A percentile compares a stretch with the other conserved stretches of the same genome.
These are phyloP conservation scores for Hirtodrosophila confusa DNA, from an alignment of 2,888 invertebrate species.

Conservation along the genomic window DNA sequence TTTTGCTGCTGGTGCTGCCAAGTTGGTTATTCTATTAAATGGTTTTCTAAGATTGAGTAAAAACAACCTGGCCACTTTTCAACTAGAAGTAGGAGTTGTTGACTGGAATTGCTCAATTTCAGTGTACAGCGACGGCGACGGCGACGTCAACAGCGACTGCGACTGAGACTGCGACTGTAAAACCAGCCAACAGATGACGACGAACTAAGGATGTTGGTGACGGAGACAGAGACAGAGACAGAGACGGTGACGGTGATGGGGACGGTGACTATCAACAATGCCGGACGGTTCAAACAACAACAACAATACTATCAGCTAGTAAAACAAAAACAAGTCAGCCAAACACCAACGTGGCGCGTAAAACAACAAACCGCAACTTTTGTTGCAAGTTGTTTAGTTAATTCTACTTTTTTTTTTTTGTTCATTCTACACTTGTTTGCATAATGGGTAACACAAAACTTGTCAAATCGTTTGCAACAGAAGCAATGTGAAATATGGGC, in stretches of 20 bases:
- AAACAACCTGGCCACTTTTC: constrained; percentile 73
- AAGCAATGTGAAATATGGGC: not conserved
- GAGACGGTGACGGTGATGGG: constrained; percentile 38
- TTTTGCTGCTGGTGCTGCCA: constrained; percentile 33
- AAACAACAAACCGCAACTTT: constrained; percentile 36
- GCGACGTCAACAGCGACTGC: constrained; percentile 8
- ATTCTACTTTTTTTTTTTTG: constrained; percentile 34
- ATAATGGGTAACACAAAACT: constrained; percentile 8
- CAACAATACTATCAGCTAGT: constrained; percentile 15
- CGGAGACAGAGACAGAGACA: not conserved
- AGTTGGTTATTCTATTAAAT: constrained; percentile 64
- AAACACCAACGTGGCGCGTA: constrained; percentile 57
- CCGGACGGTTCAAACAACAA: no score
- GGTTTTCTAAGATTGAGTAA: constrained; percentile 60
- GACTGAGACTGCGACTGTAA: constrained; percentile 28
- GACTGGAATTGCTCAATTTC: constrained; percentile 80
- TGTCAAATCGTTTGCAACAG: constrained; percentile 3
- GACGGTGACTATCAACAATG: constrained; percentile 48
- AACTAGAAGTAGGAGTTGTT: constrained; percentile 78
- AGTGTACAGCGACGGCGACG: constrained; percentile 56
- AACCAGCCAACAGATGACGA: constrained; percentile 52
- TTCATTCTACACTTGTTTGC: constrained; percentile 20
- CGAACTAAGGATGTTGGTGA: constrained; percentile 30
- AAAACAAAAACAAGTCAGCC: constrained; percentile 44
- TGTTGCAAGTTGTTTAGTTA: constrained; percentile 60